These are phyloP conservation scores for Budorcas taxicolor DNA, from an alignment of 2,113 vertebrate species.

Conservation along the genomic window DNA sequence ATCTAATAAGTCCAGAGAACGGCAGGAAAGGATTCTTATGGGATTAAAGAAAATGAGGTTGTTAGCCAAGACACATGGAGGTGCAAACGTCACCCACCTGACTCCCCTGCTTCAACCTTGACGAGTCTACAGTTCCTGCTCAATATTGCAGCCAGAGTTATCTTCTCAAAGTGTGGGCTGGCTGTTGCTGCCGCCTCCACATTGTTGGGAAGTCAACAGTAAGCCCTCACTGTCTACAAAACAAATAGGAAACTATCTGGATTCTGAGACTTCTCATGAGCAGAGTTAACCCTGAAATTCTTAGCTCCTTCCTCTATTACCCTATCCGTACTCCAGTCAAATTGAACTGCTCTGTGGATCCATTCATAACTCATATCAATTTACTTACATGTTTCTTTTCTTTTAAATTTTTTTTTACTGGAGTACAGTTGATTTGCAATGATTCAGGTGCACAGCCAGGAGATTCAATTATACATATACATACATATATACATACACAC, in stretches of 20 bases:
- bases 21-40: background rate
- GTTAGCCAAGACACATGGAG: slow-evolving; percentile 22
- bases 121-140: background rate
- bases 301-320: background rate
- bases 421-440: background rate
- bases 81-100: background rate
- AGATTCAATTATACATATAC: background rate
- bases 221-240: background rate
- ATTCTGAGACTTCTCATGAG: background rate
- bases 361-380: background rate
- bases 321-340: background rate
- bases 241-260: background rate
- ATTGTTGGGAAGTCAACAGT: background rate
- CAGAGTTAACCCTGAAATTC: background rate
- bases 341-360: background rate
- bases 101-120: background rate
- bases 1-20: slow-evolving; percentile 6
- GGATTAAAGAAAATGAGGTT: slow-evolving; percentile 23
- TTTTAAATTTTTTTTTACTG: background rate
- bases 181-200: background rate
- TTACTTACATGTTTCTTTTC: background rate
- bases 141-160: background rate
- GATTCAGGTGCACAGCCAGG: background rate
- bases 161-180: background rate
- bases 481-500: background rate